Conservation (phyloP, 2,113 vertebrate genomes). For the Columba livia region DNA sequence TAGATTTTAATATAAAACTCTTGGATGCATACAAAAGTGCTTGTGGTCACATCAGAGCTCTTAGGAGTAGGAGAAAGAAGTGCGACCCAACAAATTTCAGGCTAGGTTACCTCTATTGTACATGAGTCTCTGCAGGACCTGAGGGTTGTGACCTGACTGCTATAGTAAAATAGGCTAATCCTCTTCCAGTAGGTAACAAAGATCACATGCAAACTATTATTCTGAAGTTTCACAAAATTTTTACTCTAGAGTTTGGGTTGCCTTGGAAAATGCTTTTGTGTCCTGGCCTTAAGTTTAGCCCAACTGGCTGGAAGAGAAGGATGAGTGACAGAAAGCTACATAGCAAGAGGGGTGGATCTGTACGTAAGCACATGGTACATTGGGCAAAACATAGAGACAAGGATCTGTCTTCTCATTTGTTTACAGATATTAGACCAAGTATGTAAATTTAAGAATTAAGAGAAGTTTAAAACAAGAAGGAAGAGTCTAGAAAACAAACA, state of each 20-base stretch:
- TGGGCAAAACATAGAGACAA: background rate
- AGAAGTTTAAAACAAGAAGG: background rate
- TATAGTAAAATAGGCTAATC: background rate
- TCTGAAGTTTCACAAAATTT: background rate
- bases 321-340: background rate
- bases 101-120: background rate
- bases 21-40: background rate
- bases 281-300: background rate
- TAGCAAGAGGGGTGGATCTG: background rate
- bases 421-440: background rate
- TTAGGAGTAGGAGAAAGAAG: background rate
- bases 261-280: background rate
- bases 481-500: background rate
- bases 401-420: background rate
- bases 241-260: background rate
- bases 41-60: background rate
- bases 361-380: background rate
- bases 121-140: background rate
- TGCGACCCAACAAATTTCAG: background rate
- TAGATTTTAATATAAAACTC: background rate
- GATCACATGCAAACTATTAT: background rate
- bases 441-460: background rate
- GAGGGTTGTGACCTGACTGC: background rate
- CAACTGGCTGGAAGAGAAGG: background rate
- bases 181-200: background rate